These are phyloP conservation scores for Lissonota sp. DNA, from an alignment of 2,888 invertebrate genomes.

Conservation along the genomic window DNA sequence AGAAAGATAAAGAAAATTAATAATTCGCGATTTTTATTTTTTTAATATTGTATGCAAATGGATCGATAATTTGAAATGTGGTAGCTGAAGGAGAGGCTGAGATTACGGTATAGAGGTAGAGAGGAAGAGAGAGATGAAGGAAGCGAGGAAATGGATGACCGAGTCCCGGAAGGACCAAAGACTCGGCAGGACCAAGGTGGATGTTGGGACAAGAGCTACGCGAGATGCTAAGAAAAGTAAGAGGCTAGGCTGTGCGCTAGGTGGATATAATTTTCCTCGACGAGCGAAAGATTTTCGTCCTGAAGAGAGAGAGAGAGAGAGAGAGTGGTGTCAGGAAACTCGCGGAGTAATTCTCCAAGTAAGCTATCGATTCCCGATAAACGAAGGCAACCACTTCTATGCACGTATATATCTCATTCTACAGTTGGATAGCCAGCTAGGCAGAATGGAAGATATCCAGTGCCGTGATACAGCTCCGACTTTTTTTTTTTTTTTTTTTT, in stretches of 20 bases:
- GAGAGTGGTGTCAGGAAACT: constrained; percentile 34
- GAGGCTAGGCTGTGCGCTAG: constrained; percentile 4
- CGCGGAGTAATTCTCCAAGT: constrained; percentile 48
- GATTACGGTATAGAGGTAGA: neutral
- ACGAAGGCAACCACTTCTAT: constrained; percentile 14
- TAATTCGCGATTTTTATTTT: too few species aligned
- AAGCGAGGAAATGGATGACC: constrained; percentile 23
- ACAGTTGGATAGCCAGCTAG: constrained; percentile 8
- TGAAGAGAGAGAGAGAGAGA: too few species aligned
- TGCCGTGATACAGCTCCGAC: constrained; percentile 16
- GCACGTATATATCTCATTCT: neutral
- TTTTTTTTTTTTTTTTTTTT: constrained; percentile 18
- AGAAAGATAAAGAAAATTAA: too few species aligned
- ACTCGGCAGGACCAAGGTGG: neutral
- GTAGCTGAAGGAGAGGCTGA: neutral
- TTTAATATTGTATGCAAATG: too few species aligned
- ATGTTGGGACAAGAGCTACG: neutral
- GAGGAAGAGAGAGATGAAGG: neutral
- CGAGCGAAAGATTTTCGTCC: constrained; percentile 19
- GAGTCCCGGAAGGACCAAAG: constrained; percentile 16
- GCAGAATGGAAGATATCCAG: constrained; percentile 33
- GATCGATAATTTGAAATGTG: too few species aligned
- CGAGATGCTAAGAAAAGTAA: neutral
- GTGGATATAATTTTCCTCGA: constrained; percentile 48
- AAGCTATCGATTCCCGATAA: constrained; percentile 58